Evolutionary conservation across 2,797 vertebrate species (phyloP).

Genomic region (Synanceia verrucosa): DNA sequence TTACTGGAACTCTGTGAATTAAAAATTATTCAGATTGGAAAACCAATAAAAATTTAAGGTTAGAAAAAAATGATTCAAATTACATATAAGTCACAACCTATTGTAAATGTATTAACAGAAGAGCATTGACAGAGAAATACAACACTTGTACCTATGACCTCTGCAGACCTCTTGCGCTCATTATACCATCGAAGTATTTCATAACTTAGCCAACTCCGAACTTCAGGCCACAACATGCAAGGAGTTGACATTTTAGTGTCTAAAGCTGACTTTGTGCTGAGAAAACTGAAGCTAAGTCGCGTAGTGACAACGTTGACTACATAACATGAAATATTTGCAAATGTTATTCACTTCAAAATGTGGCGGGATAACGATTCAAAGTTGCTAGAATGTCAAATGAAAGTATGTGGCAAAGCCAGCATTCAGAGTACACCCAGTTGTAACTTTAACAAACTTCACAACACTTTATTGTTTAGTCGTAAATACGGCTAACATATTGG

Average conservation of each 20-base stretch:
- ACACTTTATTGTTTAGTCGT: not conserved
- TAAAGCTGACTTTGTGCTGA: not conserved
- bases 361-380: constrained; percentile 33
- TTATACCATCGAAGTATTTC: not conserved
- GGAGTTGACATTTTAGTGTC: fast-evolving
- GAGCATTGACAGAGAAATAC: no score
- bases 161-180: not conserved
- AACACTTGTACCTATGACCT: not conserved
- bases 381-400: not conserved
- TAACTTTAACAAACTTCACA: not conserved
- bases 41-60: no score
- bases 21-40: not conserved
- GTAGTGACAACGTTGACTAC: not conserved
- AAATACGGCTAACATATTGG: constrained; percentile 18
- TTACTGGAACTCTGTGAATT: not conserved
- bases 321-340: not conserved
- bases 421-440: fast-evolving
- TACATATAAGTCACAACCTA: not conserved
- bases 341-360: constrained; percentile 1
- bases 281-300: constrained; percentile 31
- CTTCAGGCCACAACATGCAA: not conserved
- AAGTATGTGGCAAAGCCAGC: not conserved
- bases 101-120: no score
- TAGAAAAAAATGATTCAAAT: no score
- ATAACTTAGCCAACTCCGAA: not conserved